Evolutionary conservation across 92 coral and sea anemone species (phyloP).

Genomic region (Scolanthus callimorphus): DNA sequence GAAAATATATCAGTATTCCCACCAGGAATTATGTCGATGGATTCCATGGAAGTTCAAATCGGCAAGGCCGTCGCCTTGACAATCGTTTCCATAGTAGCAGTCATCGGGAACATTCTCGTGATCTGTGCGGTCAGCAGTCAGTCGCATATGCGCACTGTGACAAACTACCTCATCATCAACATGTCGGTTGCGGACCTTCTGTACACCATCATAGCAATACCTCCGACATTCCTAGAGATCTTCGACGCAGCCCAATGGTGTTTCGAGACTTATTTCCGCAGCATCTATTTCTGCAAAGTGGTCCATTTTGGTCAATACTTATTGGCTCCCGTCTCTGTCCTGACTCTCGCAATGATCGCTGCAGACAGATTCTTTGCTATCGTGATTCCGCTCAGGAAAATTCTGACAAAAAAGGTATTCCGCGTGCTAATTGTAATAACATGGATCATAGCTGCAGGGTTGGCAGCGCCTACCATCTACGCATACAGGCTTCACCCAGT

Average conservation of each 20-base stretch:
- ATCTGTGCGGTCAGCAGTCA: constrained; percentile 52
- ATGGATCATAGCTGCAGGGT: constrained; percentile 67
- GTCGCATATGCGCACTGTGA: constrained; percentile 60
- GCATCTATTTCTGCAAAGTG: constrained; percentile 69
- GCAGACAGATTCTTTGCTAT: constrained; percentile 90
- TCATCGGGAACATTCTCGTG: constrained; percentile 65
- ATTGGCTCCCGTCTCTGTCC: constrained; percentile 74
- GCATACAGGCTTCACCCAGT: constrained; percentile 35
- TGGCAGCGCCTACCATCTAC: constrained; percentile 73
- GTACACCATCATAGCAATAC: constrained; percentile 56
- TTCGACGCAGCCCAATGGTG: constrained; percentile 47
- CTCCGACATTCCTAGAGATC: constrained; percentile 49
- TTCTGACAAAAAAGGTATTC: constrained; percentile 65
- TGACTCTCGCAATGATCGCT: constrained; percentile 83
- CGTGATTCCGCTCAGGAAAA: constrained; percentile 62
- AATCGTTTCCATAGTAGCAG: constrained; percentile 33
- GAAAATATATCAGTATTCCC: too few relatives aligned
- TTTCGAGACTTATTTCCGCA: constrained; percentile 19
- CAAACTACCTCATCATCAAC: constrained; percentile 74
- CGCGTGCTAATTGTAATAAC: constrained; percentile 33
- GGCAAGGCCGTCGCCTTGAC: constrained; percentile 17
- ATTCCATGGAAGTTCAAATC: too few relatives aligned
- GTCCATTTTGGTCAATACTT: constrained; percentile 60
- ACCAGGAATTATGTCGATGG: too few relatives aligned
- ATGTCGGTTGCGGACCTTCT: constrained; percentile 71